phyloP scores from a whole-genome alignment of 2,113 vertebrate species.

The Atractosteus spatula region DNA sequence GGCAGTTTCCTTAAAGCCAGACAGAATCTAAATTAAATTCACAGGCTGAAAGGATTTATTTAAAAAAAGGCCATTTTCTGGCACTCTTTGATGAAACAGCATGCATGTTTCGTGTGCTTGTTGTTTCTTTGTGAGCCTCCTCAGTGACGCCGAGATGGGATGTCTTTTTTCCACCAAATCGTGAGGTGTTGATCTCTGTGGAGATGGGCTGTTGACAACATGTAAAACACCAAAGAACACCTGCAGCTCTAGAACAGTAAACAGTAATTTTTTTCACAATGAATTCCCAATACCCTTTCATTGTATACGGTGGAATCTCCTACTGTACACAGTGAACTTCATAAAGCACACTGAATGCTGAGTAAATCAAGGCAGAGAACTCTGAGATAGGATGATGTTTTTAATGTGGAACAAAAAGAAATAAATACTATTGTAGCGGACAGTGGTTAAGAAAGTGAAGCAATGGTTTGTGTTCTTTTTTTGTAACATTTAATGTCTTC shows the following conservation, averaged over 20 bases:
- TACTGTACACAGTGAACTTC: not conserved
- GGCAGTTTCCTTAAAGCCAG: no score
- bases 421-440: not conserved
- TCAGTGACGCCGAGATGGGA: no score
- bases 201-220: not conserved
- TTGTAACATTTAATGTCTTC: no score
- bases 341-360: not conserved
- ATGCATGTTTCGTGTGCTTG: no score
- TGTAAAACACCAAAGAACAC: not conserved
- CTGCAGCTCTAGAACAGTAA: conserved; percentile 1
- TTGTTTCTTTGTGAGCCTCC: no score
- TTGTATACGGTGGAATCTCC: not conserved
- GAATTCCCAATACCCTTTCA: conserved; percentile 9
- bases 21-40: no score
- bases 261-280: not conserved
- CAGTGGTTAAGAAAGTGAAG: no score
- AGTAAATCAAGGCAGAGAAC: not conserved
- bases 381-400: not conserved
- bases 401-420: not conserved
- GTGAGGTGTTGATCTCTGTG: not conserved
- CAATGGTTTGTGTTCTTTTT: no score
- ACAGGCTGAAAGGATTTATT: no score
- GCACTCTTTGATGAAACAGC: no score
- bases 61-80: no score
- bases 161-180: no score